Evolutionary conservation across 2,888 invertebrate genomes (phyloP), one percentile per base, ranked within the genome.

Genomic region (Pilophorus perplexus): DNA sequence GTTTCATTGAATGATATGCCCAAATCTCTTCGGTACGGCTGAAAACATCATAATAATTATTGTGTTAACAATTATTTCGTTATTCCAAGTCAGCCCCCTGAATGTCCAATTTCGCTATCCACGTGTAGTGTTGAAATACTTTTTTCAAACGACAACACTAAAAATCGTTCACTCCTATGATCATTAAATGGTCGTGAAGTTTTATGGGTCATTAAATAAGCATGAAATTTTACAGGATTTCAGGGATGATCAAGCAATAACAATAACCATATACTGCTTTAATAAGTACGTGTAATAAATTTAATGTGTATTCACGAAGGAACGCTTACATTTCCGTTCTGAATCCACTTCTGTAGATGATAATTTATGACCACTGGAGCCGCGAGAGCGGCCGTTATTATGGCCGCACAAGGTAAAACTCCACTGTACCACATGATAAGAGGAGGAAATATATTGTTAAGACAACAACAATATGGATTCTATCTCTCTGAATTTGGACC

Each of bases 1-100:
- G 22, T 1, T 25, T 23, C 22, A 22, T 46, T 22, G 1, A 14
- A 23, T 23, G 46, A 14, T 5, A 23, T 12, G 1, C n/a, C 3
- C 46, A 46, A 5, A 23, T 46, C 46, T 46, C 46, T 46, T 10
- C 46, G 46, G 14, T 46, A 46, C 12, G 46, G 23, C 46, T 46
- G 3, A 23, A 46, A 38, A 3, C 3, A 6, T 38, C n/a, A 38
- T 38, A 38, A n/a, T n/a, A n/a, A n/a, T n/a, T n/a, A n/a, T n/a
- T n/a, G n/a, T n/a, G n/a, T n/a, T n/a, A n/a, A n/a, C n/a, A n/a
- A n/a, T n/a, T n/a, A n/a, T n/a, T n/a, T n/a, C n/a, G n/a, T n/a
- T n/a, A n/a, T n/a, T n/a, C n/a, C n/a, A n/a, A n/a, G n/a, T n/a
- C n/a, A n/a, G n/a, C n/a, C n/a, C n/a, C n/a, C n/a, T n/a, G n/a